Conservation (phyloP, 1,140 invertebrate species). For the Drosophila simulans region DNA sequence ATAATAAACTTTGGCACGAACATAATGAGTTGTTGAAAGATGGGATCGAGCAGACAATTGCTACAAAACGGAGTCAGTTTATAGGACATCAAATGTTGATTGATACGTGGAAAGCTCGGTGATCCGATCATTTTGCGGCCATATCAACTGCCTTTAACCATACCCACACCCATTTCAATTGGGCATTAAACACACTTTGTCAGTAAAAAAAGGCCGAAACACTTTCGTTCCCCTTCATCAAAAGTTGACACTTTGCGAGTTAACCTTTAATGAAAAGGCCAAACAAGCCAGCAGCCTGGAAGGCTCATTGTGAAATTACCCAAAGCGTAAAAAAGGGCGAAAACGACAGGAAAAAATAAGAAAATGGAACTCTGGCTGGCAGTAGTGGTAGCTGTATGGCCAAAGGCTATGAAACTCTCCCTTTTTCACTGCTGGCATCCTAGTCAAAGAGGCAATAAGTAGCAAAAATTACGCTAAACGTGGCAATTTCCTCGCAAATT, state of each 20-base stretch:
- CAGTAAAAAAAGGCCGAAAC: slow-evolving; percentile 29
- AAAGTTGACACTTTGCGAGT: slow-evolving; percentile 66
- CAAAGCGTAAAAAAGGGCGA: slow-evolving; percentile 38
- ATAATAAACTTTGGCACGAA: slow-evolving; percentile 73
- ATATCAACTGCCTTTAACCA: neutral
- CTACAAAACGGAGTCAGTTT: slow-evolving; percentile 14
- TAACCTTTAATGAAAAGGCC: slow-evolving; percentile 59
- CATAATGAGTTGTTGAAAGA: slow-evolving; percentile 51
- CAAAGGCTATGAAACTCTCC: slow-evolving; percentile 48
- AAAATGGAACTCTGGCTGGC: slow-evolving; percentile 40
- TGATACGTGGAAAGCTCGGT: slow-evolving; percentile 21
- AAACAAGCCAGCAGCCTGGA: slow-evolving; percentile 58
- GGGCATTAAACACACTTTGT: slow-evolving; percentile 49
- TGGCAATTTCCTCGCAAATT: slow-evolving; percentile 80
- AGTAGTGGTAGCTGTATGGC: slow-evolving; percentile 30
- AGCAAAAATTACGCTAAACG: slow-evolving; percentile 82
- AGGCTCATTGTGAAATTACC: slow-evolving; percentile 76
- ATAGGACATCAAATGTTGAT: slow-evolving; percentile 30
- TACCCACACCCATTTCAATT: slow-evolving; percentile 33
- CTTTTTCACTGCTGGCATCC: slow-evolving; percentile 26
- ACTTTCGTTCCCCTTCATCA: slow-evolving; percentile 58
- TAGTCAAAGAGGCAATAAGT: slow-evolving; percentile 73
- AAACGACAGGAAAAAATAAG: slow-evolving; percentile 24
- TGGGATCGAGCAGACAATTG: slow-evolving; percentile 9
- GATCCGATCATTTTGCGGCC: slow-evolving; percentile 11